phyloP scores from a whole-genome alignment of 2,113 vertebrate species.

The Larimichthys polyactis region DNA sequence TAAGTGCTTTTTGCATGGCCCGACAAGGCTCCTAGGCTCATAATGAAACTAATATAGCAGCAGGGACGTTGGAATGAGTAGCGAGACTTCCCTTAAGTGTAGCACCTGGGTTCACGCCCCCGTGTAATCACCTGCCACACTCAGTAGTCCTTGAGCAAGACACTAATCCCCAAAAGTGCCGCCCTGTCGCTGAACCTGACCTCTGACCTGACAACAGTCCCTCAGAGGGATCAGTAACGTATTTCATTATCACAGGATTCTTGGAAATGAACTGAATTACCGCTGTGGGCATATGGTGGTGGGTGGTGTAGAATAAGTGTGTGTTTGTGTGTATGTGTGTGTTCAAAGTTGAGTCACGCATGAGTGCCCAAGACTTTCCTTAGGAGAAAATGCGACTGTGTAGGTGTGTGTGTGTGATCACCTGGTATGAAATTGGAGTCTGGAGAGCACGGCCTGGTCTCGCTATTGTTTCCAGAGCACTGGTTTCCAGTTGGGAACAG shows the following conservation, averaged over 20 bases:
- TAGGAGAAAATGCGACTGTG: not conserved
- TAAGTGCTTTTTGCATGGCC: constrained; percentile 54
- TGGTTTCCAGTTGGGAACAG: constrained; percentile 93
- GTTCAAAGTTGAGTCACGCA: constrained; percentile 29
- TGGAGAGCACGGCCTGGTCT: constrained; percentile 86
- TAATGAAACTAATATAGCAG: constrained; percentile 69
- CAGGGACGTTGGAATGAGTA: constrained; percentile 34
- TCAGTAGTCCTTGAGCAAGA: constrained; percentile 60
- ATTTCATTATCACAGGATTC: constrained; percentile 67
- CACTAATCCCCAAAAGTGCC: constrained; percentile 47
- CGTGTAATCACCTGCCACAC: constrained; percentile 56
- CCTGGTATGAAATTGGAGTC: constrained; percentile 96
- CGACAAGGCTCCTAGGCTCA: constrained; percentile 42
- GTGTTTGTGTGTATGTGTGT: constrained; percentile 3
- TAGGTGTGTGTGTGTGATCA: constrained; percentile 63
- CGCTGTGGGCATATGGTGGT: constrained; percentile 55
- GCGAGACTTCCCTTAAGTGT: constrained; percentile 61
- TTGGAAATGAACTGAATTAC: constrained; percentile 57
- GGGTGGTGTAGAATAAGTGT: constrained; percentile 17
- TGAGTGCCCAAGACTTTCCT: constrained; percentile 24
- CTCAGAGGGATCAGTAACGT: constrained; percentile 48
- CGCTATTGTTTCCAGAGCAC: constrained; percentile 92
- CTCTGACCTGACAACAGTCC: constrained; percentile 43
- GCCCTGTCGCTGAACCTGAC: constrained; percentile 64
- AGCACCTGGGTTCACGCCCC: constrained; percentile 47